Evolutionary conservation across 2,797 vertebrate genomes (phyloP), one percentile per base, ranked within the genome.

Genomic region (Argya squamiceps): DNA sequence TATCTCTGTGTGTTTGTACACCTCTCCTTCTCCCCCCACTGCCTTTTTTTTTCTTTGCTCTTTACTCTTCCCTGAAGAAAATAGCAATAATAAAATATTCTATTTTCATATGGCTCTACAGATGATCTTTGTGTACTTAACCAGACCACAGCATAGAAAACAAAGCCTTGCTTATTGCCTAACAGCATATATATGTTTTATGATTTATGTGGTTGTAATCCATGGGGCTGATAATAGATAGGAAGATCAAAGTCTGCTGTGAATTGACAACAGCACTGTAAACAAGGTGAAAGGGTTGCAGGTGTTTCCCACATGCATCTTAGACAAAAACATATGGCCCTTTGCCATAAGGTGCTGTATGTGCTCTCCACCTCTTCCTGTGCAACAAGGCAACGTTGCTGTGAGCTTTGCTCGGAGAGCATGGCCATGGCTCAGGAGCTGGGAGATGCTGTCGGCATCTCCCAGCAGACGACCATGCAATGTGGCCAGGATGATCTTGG

Each of bases 191-290:
- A 60, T 52, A 67, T 70, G 43, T 69, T 90, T 95, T 95, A 87
- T 94, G 89, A 93, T 86, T 82, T 92, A 89, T 91, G 59, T 75
- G 47, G 88, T 92, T 95, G 84, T 92, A 95, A 89, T 79, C 56
- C 37, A 69, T 4, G 52, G 37, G 63, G 52, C 79, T 92, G 84
- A 93, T 94, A 96, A 96, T 74, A 92, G 94, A 92, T 67, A 93
- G 70, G 84, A 78, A 95, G 95, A 97, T 96, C 96, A 97, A 97
- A 97, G 96, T 73, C 77, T 75, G 73, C 62, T 94, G 49, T 88
- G 79, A 87, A 76, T 87, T 95, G 88, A 88, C 84, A 96, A 89
- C 84, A 88, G 79, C 26, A 37, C 86, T 85, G 80, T 84, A 92
- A 97, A 96, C 73, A 93, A 83, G 91, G 93, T 83, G 88, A 92